These are phyloP conservation scores for Anguilla marmorata DNA, from an alignment of 2,797 vertebrate genomes.

Conservation along the genomic window DNA sequence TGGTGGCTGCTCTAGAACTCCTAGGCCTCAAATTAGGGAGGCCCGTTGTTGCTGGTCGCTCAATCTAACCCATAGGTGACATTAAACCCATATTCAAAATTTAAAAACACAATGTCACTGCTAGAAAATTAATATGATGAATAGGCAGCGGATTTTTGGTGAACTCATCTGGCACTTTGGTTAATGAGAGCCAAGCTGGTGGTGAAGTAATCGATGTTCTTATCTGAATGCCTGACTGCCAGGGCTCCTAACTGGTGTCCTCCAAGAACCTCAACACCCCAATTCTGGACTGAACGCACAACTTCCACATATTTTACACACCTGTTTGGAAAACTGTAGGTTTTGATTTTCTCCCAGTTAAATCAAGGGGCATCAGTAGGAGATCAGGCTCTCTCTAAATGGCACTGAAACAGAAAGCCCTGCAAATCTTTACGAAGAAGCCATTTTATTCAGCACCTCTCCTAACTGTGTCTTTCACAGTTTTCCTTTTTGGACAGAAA, in stretches of 20 bases:
- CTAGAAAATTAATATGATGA: constrained; percentile 63
- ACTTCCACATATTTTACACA: constrained; percentile 55
- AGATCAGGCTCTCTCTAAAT: constrained; percentile 25
- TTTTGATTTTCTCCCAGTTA: constrained; percentile 33
- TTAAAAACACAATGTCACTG: constrained; percentile 56
- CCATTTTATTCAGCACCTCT: constrained; percentile 44
- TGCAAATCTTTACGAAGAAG: constrained; percentile 30
- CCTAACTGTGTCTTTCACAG: constrained; percentile 54
- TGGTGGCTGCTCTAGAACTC: background rate
- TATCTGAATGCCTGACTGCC: constrained; percentile 62
- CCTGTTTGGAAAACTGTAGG: constrained; percentile 59
- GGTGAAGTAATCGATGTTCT: constrained; percentile 64
- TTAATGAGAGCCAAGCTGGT: constrained; percentile 67
- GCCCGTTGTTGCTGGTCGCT: background rate
- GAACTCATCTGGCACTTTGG: constrained; percentile 67
- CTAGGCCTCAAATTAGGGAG: background rate
- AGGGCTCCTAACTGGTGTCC: constrained; percentile 56
- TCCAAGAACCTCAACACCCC: constrained; percentile 59
- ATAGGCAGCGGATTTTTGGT: constrained; percentile 59
- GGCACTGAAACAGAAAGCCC: constrained; percentile 18
- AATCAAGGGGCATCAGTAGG: constrained; percentile 24
- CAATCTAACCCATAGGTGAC: background rate
- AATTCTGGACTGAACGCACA: constrained; percentile 57
- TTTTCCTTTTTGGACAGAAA: constrained; percentile 63
- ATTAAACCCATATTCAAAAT: constrained; percentile 32